A percentile compares a stretch with the other conserved stretches of the same genome.
Evolutionary conservation across 2,113 vertebrate genomes (phyloP).

Genomic region (Corythoichthys haematopterus): DNA sequence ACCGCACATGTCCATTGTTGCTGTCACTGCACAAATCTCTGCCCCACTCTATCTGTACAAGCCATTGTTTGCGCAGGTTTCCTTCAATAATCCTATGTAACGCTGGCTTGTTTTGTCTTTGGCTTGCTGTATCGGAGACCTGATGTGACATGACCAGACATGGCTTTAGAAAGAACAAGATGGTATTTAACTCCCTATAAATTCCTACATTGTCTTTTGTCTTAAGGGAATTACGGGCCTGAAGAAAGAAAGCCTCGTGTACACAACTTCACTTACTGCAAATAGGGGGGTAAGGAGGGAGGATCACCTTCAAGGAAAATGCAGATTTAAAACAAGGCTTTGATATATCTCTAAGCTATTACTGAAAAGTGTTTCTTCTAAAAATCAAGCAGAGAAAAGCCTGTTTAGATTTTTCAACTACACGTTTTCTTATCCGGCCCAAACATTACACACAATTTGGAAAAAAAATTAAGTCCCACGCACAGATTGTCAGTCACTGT

Average conservation of each 20-base stretch:
- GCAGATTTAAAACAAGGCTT: constrained; percentile 36
- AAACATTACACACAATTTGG: constrained; percentile 29
- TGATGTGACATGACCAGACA: constrained; percentile 67
- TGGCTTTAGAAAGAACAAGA: constrained; percentile 34
- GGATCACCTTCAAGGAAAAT: constrained; percentile 58
- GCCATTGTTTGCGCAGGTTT: constrained; percentile 66
- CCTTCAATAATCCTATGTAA: constrained; percentile 75
- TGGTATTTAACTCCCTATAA: constrained; percentile 34
- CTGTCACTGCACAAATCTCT: constrained; percentile 59
- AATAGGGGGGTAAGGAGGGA: background rate
- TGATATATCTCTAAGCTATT: constrained; percentile 24
- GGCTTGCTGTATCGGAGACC: constrained; percentile 48
- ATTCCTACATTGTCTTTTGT: constrained; percentile 50
- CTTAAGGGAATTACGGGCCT: constrained; percentile 53
- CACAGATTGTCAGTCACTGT: constrained; percentile 1
- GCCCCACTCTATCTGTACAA: constrained; percentile 48
- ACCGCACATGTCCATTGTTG: constrained; percentile 72
- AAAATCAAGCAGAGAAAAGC: constrained; percentile 19
- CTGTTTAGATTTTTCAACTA: constrained; percentile 22
- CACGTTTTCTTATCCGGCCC: background rate
- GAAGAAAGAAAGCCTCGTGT: constrained; percentile 47
- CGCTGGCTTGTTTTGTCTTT: constrained; percentile 64
- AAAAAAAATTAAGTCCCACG: constrained; percentile 12
- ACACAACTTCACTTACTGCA: constrained; percentile 1
- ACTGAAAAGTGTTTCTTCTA: constrained; percentile 38